Evolutionary conservation across 1,140 invertebrate genomes (phyloP), one percentile per base, ranked within the genome.

Genomic region (Mylabris phalerata): DNA sequence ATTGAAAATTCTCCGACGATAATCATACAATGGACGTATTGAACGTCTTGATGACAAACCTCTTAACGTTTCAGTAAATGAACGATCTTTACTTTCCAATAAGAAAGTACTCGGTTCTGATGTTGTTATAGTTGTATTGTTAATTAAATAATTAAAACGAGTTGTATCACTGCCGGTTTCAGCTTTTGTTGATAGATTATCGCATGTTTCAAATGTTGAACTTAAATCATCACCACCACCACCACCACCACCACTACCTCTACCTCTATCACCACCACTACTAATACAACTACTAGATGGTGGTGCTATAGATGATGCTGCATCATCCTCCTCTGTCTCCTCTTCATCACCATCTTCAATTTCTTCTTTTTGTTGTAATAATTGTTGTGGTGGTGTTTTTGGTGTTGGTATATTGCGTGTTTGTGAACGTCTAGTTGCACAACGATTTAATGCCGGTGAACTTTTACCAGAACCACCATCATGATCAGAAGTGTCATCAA

Each of bases 371-470:
- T 32, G 32, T 32, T 44, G 19, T 24, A 38, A 50, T 13, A 38
- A 43, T 64, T 55, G 9, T 64, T 56, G n/a, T 64, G 55, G 4
- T 9, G 71, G 73, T 6, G 72, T 72, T 59, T 71, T 74, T 47
- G 72, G 71, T 11, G 71, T 73, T 2, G 73, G 71, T 9, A 73
- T 67, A 45, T 72, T 71, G 38, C 71, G 48, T 11, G 68, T 68
- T 40, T 69, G 66, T 6, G 71, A 72, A 41, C 73, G 51, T 24
- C 73, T 59, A 0, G 73, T 74, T 50, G 47, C 65, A 52, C 71
- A 72, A 41, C 73, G 64, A 4, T 40, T 54, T 9, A 70, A 52
- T 6, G 67, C 38, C 13, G 71, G 71, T 38, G 71, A 72, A 38
- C 63, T 59, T 57, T 65, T 69, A 10, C 60, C 63, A 4, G 71